Conservation (phyloP, 2,888 invertebrate genomes). For the Cataglyphis livida region DNA sequence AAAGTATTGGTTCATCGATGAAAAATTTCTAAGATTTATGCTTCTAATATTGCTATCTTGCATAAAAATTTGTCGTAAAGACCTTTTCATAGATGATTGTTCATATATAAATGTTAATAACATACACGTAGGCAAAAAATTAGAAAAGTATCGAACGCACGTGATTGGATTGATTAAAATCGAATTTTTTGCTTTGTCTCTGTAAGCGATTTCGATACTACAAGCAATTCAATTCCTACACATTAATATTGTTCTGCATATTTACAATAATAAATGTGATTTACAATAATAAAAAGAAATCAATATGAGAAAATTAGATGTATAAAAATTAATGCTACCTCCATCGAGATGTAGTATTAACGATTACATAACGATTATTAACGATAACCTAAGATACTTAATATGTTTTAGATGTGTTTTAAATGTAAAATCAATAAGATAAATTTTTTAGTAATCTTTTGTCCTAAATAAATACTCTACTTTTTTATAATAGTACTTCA, state of each 20-base stretch:
- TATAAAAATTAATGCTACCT: neutral
- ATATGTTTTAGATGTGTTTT: neutral
- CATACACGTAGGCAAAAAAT: neutral
- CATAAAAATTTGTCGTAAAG: slow-evolving; percentile 29
- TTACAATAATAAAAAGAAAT: neutral
- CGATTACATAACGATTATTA: neutral
- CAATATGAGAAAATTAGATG: neutral
- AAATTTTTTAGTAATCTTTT: neutral
- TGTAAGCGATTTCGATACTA: neutral
- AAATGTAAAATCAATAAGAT: neutral
- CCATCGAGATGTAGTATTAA: neutral
- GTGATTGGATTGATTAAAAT: neutral
- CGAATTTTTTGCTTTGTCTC: neutral
- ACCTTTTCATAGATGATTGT: slow-evolving; percentile 48
- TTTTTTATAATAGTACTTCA: neutral
- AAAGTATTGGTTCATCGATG: slow-evolving; percentile 54
- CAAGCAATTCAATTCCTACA: neutral
- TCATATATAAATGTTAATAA: slow-evolving; percentile 26
- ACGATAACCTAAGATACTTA: neutral
- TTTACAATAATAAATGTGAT: neutral
- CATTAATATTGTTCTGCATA: neutral
- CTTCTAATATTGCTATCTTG: slow-evolving; percentile 46
- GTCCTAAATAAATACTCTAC: neutral
- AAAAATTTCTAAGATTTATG: slow-evolving; percentile 41
- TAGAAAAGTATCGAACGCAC: neutral